phyloP scores from a whole-genome alignment of 2,113 vertebrate genomes.

The Euleptes europaea region DNA sequence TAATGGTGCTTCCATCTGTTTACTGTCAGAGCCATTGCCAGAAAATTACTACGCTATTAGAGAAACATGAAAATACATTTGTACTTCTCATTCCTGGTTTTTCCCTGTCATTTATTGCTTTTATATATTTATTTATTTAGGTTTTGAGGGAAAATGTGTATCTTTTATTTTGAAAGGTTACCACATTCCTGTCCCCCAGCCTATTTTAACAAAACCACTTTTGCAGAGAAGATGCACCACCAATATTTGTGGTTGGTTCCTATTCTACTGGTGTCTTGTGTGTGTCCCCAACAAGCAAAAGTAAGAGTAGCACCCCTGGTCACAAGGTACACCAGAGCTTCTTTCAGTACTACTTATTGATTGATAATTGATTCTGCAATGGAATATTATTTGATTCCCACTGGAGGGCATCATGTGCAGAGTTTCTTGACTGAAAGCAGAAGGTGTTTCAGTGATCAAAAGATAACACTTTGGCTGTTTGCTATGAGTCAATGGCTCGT shows the following conservation, averaged over 20 bases:
- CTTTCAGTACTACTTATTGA: background rate
- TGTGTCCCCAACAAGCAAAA: conserved; percentile 30
- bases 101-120: conserved; percentile 64
- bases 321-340: background rate
- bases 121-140: conserved; percentile 52
- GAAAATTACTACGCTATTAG: conserved; percentile 91
- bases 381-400: background rate
- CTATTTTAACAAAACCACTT: conserved; percentile 49
- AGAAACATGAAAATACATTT: conserved; percentile 80
- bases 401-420: background rate
- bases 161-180: conserved; percentile 47
- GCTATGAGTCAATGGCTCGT: background rate
- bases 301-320: background rate
- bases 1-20: conserved; percentile 90
- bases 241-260: conserved; percentile 27
- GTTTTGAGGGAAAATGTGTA: conserved; percentile 48
- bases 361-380: background rate
- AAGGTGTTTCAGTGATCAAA: background rate
- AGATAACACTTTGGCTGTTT: background rate
- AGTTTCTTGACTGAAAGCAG: background rate
- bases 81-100: conserved; percentile 72
- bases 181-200: background rate
- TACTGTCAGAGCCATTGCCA: conserved; percentile 81
- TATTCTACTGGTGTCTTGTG: background rate
- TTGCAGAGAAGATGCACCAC: conserved; percentile 42